phyloP scores from a whole-genome alignment of 2,113 vertebrate genomes.

The Dissostichus mawsoni region DNA sequence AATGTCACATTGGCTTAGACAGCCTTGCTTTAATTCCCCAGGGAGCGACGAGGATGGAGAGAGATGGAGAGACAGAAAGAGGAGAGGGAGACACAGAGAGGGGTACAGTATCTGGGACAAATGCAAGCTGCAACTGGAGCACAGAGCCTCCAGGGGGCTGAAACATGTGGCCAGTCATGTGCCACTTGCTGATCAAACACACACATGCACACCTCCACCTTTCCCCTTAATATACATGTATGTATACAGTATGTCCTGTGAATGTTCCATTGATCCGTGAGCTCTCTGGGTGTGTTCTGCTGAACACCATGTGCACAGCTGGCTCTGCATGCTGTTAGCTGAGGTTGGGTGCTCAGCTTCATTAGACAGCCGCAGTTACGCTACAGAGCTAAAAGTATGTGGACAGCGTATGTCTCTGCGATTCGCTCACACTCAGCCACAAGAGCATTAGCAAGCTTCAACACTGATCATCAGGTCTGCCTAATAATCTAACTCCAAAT shows the following conservation, averaged over 20 bases:
- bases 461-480: background rate
- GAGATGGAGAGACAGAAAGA: slow-evolving; percentile 9
- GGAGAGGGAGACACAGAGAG: slow-evolving; percentile 38
- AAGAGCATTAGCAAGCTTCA: too few species aligned
- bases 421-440: too few species aligned
- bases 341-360: slow-evolving; percentile 23
- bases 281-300: slow-evolving; percentile 19
- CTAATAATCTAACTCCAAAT: background rate
- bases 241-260: background rate
- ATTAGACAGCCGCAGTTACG: background rate
- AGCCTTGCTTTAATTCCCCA: slow-evolving; percentile 50
- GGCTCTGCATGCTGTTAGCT: background rate
- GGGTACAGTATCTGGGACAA: slow-evolving; percentile 81
- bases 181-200: slow-evolving; percentile 68
- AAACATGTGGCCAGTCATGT: slow-evolving; percentile 74
- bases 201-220: slow-evolving; percentile 52
- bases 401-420: background rate
- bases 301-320: slow-evolving; percentile 14
- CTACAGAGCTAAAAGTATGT: background rate
- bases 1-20: slow-evolving; percentile 64
- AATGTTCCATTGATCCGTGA: slow-evolving; percentile 29
- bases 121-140: slow-evolving; percentile 83
- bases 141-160: slow-evolving; percentile 72
- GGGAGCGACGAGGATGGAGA: slow-evolving; percentile 17
- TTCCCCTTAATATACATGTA: background rate